A percentile compares a stretch with the other conserved stretches of the same genome.
Evolutionary conservation across 2,797 vertebrate species (phyloP).

Genomic region (Emydoidea blandingii): DNA sequence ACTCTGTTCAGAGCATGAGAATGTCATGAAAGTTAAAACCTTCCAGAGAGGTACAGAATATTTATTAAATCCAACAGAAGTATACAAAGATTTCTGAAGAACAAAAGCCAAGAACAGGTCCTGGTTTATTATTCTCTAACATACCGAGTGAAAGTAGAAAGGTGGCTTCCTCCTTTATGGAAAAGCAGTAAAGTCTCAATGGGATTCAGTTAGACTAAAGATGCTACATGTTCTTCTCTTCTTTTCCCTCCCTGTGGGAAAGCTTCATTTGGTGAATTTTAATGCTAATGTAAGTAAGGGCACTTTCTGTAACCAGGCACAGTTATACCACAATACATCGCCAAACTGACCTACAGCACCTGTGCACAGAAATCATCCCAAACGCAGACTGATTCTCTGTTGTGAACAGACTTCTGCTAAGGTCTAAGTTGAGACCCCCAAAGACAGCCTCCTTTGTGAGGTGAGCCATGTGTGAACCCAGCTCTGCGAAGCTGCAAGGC

Average conservation of each 20-base stretch:
- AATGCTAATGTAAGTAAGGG: neutral
- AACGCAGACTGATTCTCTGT: neutral
- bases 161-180: neutral
- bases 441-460: conserved; percentile 34
- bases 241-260: conserved; percentile 8
- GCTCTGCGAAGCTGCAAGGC: neutral
- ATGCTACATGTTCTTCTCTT: neutral
- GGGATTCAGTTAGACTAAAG: neutral
- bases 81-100: conserved; percentile 57
- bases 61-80: conserved; percentile 72
- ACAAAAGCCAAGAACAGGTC: conserved; percentile 29
- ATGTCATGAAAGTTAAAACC: conserved; percentile 31
- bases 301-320: conserved; percentile 34
- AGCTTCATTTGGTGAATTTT: neutral
- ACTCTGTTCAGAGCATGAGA: neutral
- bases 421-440: neutral
- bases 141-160: conserved; percentile 6
- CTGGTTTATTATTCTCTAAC: conserved; percentile 37
- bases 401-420: neutral
- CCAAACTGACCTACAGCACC: conserved; percentile 22
- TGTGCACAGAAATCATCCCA: conserved; percentile 29
- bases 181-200: neutral
- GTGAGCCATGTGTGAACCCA: neutral
- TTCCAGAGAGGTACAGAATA: conserved; percentile 20
- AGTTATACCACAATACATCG: conserved; percentile 19